Evolutionary conservation across 2,888 invertebrate genomes (phyloP).

Genomic region (Phalera bucephala): DNA sequence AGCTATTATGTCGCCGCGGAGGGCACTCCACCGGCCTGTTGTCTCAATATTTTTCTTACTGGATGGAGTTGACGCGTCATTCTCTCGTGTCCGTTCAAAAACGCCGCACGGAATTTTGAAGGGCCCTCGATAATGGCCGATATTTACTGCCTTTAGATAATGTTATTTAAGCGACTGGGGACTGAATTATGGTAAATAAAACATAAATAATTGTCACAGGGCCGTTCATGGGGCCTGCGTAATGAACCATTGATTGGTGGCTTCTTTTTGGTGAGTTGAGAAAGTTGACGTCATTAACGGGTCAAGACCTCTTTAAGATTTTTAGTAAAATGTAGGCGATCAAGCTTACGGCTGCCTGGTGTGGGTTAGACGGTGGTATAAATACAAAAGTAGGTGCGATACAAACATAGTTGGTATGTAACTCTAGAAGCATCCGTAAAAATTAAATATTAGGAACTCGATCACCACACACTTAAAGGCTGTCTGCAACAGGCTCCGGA

Average conservation of each 20-base stretch:
- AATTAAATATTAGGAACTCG: too few species aligned
- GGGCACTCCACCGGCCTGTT: slow-evolving; percentile 70
- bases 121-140: slow-evolving; percentile 76
- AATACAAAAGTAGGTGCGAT: too few species aligned
- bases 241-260: slow-evolving; percentile 19
- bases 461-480: too few species aligned
- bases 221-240: slow-evolving; percentile 22
- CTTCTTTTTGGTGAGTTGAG: too few species aligned
- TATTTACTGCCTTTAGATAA: slow-evolving; percentile 79
- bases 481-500: too few species aligned
- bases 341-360: too few species aligned
- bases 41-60: slow-evolving; percentile 82
- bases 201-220: slow-evolving; percentile 56
- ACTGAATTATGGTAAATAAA: slow-evolving; percentile 68
- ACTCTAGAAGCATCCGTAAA: too few species aligned
- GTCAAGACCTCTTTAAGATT: too few species aligned
- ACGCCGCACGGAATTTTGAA: slow-evolving; percentile 77
- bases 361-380: too few species aligned
- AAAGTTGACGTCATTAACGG: too few species aligned
- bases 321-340: too few species aligned
- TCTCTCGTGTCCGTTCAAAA: slow-evolving; percentile 69
- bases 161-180: slow-evolving; percentile 66
- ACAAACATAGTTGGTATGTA: too few species aligned
- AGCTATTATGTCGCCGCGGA: slow-evolving; percentile 78
- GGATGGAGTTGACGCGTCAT: slow-evolving; percentile 77